A percentile compares a stretch with the other conserved stretches of the same genome.
Conservation (phyloP, 2,888 invertebrate species). For the Aelia acuminata region DNA sequence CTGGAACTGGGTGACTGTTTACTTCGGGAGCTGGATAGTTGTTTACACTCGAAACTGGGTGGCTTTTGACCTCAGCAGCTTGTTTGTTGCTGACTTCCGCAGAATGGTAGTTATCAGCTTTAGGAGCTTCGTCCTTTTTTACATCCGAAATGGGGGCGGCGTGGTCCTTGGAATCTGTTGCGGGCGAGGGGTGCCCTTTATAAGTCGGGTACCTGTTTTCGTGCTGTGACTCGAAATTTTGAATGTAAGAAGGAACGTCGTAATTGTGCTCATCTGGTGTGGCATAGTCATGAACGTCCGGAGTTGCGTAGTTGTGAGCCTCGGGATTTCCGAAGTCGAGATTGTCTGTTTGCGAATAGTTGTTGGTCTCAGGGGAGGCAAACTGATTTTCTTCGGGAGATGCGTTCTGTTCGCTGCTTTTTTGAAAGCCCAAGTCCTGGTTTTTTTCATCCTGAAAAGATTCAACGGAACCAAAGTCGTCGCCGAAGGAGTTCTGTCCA, state of each 20-base stretch:
- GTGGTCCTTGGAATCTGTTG: slow-evolving; percentile 8
- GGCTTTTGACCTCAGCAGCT: background rate
- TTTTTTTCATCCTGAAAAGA: slow-evolving; percentile 46
- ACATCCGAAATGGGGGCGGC: background rate
- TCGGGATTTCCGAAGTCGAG: background rate
- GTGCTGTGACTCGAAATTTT: background rate
- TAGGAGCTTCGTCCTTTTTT: background rate
- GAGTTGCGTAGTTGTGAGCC: background rate
- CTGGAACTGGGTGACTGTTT: background rate
- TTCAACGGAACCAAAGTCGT: slow-evolving; percentile 7
- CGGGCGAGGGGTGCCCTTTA: background rate
- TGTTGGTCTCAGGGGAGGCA: background rate
- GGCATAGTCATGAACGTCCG: background rate
- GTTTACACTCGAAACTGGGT: background rate
- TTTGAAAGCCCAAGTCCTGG: slow-evolving; percentile 15
- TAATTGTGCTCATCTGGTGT: slow-evolving; percentile 4
- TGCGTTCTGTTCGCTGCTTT: background rate
- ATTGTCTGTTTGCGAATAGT: background rate
- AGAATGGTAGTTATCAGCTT: background rate
- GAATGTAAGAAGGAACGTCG: background rate
- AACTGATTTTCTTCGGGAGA: background rate
- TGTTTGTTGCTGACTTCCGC: background rate
- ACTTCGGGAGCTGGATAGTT: background rate
- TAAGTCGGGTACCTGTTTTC: background rate
- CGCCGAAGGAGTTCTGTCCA: background rate